Conservation (phyloP, 2,113 vertebrate genomes). For the Coryphaenoides rupestris region DNA sequence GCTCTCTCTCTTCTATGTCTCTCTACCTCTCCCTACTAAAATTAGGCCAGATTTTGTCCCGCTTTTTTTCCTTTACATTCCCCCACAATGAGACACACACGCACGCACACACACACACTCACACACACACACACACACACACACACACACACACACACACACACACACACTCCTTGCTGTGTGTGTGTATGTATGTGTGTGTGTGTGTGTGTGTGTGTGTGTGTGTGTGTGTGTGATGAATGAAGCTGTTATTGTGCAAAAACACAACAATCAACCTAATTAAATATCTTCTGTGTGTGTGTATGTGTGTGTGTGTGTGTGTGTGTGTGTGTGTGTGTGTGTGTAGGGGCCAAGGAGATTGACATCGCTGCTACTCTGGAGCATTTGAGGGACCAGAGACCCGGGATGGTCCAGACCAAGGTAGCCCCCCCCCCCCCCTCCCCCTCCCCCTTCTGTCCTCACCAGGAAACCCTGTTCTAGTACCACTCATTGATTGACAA, state of each 20-base stretch:
- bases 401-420: conserved; percentile 97
- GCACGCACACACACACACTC: neutral
- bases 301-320: too few relatives aligned
- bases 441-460: too few relatives aligned
- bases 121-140: neutral
- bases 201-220: neutral
- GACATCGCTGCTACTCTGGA: conserved; percentile 52
- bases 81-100: neutral
- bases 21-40: neutral
- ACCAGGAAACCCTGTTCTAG: too few relatives aligned
- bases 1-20: neutral
- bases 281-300: too few relatives aligned
- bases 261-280: too few relatives aligned
- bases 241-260: too few relatives aligned
- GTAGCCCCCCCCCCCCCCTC: too few relatives aligned
- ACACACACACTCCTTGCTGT: neutral
- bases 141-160: neutral
- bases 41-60: too few relatives aligned
- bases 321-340: too few relatives aligned
- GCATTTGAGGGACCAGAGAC: conserved; percentile 95
- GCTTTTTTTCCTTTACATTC: neutral
- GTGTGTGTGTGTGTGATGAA: neutral
- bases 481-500: too few relatives aligned
- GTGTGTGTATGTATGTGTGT: neutral
- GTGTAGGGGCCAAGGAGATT: too few relatives aligned